Conservation (phyloP, 2,113 vertebrate genomes). For the Otis tarda region DNA sequence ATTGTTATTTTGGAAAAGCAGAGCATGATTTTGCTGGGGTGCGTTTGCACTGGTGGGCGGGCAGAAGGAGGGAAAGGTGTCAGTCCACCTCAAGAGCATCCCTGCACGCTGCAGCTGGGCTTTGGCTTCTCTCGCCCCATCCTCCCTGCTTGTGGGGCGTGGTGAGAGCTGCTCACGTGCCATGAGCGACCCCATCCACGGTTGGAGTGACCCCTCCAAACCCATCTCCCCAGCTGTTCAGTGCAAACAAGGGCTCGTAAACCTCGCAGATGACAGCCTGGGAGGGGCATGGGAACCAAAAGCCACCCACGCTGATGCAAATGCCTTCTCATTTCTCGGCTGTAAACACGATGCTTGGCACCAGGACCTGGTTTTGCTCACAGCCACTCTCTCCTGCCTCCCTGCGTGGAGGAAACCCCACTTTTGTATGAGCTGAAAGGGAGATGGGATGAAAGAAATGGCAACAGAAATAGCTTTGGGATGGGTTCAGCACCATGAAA, state of each 20-base stretch:
- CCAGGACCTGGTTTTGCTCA: background rate
- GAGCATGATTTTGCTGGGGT: background rate
- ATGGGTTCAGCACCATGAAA: background rate
- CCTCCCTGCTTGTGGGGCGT: background rate
- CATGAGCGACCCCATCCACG: fast-evolving
- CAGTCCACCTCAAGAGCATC: background rate
- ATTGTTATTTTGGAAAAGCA: background rate
- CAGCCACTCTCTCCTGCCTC: background rate
- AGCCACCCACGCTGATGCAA: background rate
- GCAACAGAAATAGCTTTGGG: background rate
- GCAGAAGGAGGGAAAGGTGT: background rate
- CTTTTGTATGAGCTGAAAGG: background rate
- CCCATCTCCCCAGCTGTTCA: background rate
- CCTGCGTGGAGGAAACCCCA: fast-evolving
- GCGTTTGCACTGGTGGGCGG: fast-evolving
- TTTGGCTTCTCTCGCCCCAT: background rate
- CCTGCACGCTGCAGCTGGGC: background rate
- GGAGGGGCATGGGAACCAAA: background rate
- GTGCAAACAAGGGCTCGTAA: background rate
- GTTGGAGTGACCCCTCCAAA: background rate
- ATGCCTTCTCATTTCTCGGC: background rate
- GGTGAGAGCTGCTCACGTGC: background rate
- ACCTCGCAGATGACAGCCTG: background rate
- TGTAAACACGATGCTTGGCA: background rate
- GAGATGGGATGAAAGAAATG: background rate